phyloP scores from a whole-genome alignment of 2,113 vertebrate genomes.

The Pterocles orientalis region DNA sequence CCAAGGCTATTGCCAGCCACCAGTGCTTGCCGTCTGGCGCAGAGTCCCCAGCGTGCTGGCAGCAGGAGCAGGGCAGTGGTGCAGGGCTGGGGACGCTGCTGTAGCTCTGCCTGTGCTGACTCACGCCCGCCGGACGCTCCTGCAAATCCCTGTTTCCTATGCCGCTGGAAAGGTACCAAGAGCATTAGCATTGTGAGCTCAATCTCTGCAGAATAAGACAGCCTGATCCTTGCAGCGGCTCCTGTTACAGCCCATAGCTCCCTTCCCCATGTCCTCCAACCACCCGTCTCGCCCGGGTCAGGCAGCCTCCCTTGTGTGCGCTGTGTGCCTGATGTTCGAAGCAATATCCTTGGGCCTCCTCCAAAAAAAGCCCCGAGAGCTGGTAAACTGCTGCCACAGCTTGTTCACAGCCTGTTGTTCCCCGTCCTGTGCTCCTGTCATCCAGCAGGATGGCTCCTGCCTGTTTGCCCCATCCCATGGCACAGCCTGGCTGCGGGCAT shows the following conservation, averaged over 20 bases:
- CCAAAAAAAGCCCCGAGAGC: neutral
- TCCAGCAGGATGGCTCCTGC: neutral
- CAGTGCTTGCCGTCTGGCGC: neutral
- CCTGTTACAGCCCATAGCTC: neutral
- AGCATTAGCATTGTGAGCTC: neutral
- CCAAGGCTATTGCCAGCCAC: neutral
- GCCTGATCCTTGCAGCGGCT: neutral
- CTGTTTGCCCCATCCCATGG: neutral
- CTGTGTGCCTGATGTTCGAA: neutral
- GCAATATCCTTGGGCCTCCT: neutral
- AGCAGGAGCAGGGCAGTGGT: neutral
- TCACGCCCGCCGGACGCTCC: neutral
- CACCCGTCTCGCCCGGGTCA: neutral
- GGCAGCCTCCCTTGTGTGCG: neutral
- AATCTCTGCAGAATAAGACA: neutral
- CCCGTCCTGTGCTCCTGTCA: neutral
- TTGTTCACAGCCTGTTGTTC: neutral
- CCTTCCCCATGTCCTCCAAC: neutral
- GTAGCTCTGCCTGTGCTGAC: slow-evolving; percentile 39
- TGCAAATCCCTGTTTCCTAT: neutral
- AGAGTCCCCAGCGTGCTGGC: neutral
- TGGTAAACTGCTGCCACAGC: neutral
- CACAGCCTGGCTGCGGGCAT: neutral
- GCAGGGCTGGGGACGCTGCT: neutral
- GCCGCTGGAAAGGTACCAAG: slow-evolving; percentile 35